Evolutionary conservation across 2,888 invertebrate genomes (phyloP).

Genomic region (Crepidodera aurea): DNA sequence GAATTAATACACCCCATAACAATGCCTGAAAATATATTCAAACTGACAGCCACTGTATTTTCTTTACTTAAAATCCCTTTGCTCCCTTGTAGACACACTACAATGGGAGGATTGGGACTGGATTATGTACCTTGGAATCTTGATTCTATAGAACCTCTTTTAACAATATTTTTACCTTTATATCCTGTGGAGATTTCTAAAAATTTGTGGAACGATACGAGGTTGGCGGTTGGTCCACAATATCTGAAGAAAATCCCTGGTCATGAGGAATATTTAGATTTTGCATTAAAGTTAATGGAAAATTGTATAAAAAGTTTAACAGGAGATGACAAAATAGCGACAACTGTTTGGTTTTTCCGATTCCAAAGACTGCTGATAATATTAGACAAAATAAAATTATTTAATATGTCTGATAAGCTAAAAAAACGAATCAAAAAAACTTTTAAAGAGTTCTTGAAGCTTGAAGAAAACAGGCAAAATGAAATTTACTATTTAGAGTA

Average conservation of each 20-base stretch:
- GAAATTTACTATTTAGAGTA: slow-evolving; percentile 70
- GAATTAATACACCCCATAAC: slow-evolving; percentile 76
- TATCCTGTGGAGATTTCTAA: slow-evolving; percentile 54
- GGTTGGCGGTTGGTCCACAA: slow-evolving; percentile 68
- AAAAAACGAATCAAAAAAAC: slow-evolving; percentile 64
- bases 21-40: slow-evolving; percentile 66
- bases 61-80: slow-evolving; percentile 67
- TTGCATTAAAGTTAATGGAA: slow-evolving; percentile 64
- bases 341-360: slow-evolving; percentile 71
- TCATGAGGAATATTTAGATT: slow-evolving; percentile 67
- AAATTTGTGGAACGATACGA: slow-evolving; percentile 60
- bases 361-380: slow-evolving; percentile 67
- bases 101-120: slow-evolving; percentile 60
- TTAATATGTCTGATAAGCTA: slow-evolving; percentile 59
- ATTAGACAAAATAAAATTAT: slow-evolving; percentile 60
- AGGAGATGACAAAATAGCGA: slow-evolving; percentile 63
- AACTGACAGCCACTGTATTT: slow-evolving; percentile 68
- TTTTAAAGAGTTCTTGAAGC: slow-evolving; percentile 67
- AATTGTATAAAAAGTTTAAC: slow-evolving; percentile 55
- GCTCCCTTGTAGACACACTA: slow-evolving; percentile 62
- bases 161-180: slow-evolving; percentile 58
- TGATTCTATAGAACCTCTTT: slow-evolving; percentile 64
- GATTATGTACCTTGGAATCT: slow-evolving; percentile 62
- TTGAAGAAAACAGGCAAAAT: slow-evolving; percentile 65
- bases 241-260: slow-evolving; percentile 68